Percentiles rank a stretch among this genome's conserved stretches.
Evolutionary conservation across 2,113 vertebrate species (phyloP).

Genomic region (Drymodes brunneopygia): DNA sequence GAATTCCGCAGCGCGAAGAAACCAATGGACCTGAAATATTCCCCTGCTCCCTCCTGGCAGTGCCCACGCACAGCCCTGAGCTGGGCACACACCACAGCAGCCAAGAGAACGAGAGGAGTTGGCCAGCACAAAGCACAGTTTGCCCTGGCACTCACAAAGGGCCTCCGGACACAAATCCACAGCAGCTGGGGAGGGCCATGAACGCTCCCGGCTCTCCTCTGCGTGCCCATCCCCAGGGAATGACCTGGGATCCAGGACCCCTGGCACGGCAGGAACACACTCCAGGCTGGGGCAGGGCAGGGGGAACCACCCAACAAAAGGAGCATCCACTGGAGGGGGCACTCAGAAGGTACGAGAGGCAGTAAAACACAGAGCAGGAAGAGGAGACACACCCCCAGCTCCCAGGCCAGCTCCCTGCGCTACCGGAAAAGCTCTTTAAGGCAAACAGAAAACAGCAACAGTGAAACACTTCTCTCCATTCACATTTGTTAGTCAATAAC

Average conservation of each 20-base stretch:
- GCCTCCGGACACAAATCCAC: not conserved
- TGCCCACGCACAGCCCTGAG: accelerated
- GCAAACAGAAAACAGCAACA: not conserved
- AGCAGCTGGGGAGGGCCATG: not conserved
- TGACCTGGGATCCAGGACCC: not conserved
- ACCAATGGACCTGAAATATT: not conserved
- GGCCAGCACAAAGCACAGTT: not conserved
- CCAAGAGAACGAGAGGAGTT: not conserved
- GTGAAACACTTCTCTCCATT: not conserved
- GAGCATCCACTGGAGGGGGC: not conserved
- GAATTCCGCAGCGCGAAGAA: accelerated
- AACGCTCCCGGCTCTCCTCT: not conserved
- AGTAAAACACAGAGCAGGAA: accelerated
- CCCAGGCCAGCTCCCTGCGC: not conserved
- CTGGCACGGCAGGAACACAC: not conserved
- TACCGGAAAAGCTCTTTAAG: not conserved
- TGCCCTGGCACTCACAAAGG: not conserved
- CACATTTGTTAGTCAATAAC: not conserved
- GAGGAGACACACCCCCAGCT: not conserved
- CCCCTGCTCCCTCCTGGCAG: not conserved
- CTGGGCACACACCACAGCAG: not conserved
- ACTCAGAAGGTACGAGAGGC: not conserved
- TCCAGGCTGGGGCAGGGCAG: not conserved
- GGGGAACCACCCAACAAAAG: not conserved
- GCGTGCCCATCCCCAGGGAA: not conserved